Evolutionary conservation across 1,140 invertebrate genomes (phyloP), one percentile per base, ranked within the genome.

Genomic region (Tetramorium simillimum): DNA sequence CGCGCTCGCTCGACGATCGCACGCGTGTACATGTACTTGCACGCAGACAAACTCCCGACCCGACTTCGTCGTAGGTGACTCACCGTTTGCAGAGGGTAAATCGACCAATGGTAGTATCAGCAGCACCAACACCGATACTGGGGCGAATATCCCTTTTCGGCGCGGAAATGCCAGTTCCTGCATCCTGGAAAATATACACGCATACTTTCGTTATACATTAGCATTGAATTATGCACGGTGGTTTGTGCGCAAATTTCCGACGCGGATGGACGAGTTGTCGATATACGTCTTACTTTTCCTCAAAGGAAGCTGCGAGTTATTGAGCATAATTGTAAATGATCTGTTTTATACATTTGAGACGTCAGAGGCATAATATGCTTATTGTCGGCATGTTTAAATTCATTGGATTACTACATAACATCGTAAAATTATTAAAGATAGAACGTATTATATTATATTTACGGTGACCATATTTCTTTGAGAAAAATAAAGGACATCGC

Each of bases 141-240:
- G 91, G 91, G 86, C 89, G 81, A 92, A 85, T 90, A 92, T 92
- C 93, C 92, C 93, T 93, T 91, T 93, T 88, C 92, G 88, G 88
- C 91, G 91, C 91, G 72, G 65, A 62, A 86, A 75, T 56, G 86
- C 89, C 91, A 85, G 91, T 92, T 88, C 92, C 94, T 91, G 93
- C 94, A 95, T 95, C 92, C 94, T 95, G 95, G 86, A 94, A 94
- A 91, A 91, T 73, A 89, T 73, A 88, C 82, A 89, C 37, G 87
- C 72, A 92, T 86, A 89, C 9, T 70, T 84, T 75, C 21, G 53
- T 81, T 81, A 81, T 37, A 43, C 16, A 63, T 37, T 49, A 9
- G 2, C 14, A 4, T 56, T 43, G 10, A 81, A 70, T 70, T 81
- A 40, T 73, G 53, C 69, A 46, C 6, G 18, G 14, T 18, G 77